Percentiles rank a stretch among this genome's conserved stretches.
These are phyloP conservation scores for Holothuria leucospilota DNA, from an alignment of 53 echinoderm and acorn worm species.

Conservation along the genomic window DNA sequence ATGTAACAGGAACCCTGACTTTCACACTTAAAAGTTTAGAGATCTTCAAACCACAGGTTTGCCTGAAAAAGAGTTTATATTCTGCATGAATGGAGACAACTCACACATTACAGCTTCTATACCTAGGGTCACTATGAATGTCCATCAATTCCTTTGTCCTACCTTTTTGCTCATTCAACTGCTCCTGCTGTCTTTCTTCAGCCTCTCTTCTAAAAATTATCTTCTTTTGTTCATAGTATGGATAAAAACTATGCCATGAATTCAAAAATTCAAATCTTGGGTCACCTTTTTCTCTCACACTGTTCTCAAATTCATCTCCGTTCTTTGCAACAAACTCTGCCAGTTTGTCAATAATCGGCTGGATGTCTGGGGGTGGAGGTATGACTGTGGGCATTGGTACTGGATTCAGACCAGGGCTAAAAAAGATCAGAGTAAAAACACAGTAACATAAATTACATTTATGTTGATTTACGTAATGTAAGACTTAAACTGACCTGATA, in stretches of 20 bases:
- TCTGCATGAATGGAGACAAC: no score
- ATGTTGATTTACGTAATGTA: no score
- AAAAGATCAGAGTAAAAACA: no score
- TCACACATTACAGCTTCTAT: conserved; percentile 18
- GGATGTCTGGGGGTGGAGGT: conserved; percentile 97
- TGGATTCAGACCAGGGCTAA: background rate
- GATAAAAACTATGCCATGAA: conserved; percentile 92
- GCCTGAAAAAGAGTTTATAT: no score
- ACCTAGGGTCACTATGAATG: conserved; percentile 15
- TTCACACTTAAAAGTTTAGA: no score
- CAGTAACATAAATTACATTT: no score
- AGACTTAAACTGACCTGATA: no score
- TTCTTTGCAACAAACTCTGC: conserved; percentile 98
- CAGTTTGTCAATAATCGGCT: conserved; percentile 97
- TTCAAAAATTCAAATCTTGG: conserved; percentile 90
- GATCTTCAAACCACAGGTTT: no score
- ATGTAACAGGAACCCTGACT: no score
- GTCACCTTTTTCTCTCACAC: conserved; percentile 86
- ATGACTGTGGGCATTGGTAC: conserved; percentile 64
- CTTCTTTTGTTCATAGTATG: conserved; percentile 96
- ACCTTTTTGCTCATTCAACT: conserved; percentile 4
- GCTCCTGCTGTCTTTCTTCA: conserved; percentile 55
- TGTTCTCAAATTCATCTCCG: conserved; percentile 92
- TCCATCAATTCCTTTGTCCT: conserved; percentile 29
- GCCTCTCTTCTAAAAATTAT: conserved; percentile 76